A percentile compares a stretch with the other conserved stretches of the same genome.
Conservation (phyloP, 2,113 vertebrate species). For the Myodes glareolus region DNA sequence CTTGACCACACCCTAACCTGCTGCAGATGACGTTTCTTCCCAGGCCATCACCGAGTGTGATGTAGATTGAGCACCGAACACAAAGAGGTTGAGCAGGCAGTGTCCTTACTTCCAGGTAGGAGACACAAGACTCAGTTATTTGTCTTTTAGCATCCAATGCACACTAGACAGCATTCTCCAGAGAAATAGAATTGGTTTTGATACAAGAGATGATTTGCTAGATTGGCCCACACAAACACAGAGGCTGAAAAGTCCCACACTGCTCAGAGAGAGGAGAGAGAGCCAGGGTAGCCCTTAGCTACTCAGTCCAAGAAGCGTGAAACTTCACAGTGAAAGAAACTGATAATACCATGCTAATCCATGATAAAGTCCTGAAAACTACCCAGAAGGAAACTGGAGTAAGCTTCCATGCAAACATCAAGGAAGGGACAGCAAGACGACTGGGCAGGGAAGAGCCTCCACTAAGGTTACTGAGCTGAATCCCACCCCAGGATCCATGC, state of each 20-base stretch:
- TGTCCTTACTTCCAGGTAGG: not conserved
- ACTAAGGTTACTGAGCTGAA: not conserved
- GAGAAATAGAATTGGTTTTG: not conserved
- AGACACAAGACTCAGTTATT: not conserved
- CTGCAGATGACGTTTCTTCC: not conserved
- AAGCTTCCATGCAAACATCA: not conserved
- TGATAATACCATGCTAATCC: no score
- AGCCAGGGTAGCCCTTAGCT: not conserved
- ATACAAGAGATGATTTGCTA: not conserved
- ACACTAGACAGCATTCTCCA: not conserved
- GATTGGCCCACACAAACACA: not conserved
- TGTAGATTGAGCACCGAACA: not conserved
- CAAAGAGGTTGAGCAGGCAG: not conserved
- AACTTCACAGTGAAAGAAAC: not conserved
- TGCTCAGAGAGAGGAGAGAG: not conserved
- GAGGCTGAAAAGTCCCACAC: not conserved
- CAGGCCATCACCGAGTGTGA: no score
- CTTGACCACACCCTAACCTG: not conserved
- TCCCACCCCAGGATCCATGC: rapidly evolving
- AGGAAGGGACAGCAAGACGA: not conserved
- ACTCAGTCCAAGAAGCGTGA: not conserved
- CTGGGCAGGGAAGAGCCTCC: not conserved
- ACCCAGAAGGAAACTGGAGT: not conserved
- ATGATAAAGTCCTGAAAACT: not conserved
- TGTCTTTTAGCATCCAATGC: not conserved